Base-by-base conservation (phyloP, 2,113 vertebrate species). In the Takifugu flavidus region DNA sequence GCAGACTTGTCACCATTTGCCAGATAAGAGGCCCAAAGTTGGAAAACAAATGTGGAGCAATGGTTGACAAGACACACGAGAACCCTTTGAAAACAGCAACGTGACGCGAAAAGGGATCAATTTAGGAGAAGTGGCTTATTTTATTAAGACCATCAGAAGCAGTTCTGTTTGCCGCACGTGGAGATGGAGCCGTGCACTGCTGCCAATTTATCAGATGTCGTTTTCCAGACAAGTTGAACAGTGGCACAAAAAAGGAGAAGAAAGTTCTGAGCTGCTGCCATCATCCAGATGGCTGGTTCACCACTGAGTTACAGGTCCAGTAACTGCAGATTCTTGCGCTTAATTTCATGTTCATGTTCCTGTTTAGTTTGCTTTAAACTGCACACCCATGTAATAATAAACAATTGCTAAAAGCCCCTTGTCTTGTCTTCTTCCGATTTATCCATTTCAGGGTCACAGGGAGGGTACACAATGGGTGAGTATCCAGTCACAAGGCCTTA, bases 141-240 rank as follows among this genome's bases (percentile, higher is more conserved):
- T 62, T 59, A 68, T 59, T 60, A 79, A 69, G 75, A 67, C 69
- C 65, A 81, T 85, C 63, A 67, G 65, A 80, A 26, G 52, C 55
- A 50, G 56, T 78, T 71, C 74, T 63, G 43, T 53, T 31, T n/a
- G 53, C 60, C 13, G 50, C 46, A 60, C 61, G 65, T 45, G 73
- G 75, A 58, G 74, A 70, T 53, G 59, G 70, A 56, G 51, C 49
- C 56, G 66, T 25, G 45, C 72, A 60, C 56, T 59, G 70, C 56
- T 65, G 68, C 57, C 74, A 69, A 82, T 70, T 58, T 77, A 78
- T 80, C 80, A 67, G 70, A 56, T 79, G 63, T 39, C 53, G 31
- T 60, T 80, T 20, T 67, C 71, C 72, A 73, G 49, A 67, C 57
- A 60, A 80, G 74, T 72, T 62, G 64, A 58, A 27, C 72, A 79